Evolutionary conservation across 2,797 vertebrate species (phyloP).

Genomic region (Melanotaenia parkinsoni): DNA sequence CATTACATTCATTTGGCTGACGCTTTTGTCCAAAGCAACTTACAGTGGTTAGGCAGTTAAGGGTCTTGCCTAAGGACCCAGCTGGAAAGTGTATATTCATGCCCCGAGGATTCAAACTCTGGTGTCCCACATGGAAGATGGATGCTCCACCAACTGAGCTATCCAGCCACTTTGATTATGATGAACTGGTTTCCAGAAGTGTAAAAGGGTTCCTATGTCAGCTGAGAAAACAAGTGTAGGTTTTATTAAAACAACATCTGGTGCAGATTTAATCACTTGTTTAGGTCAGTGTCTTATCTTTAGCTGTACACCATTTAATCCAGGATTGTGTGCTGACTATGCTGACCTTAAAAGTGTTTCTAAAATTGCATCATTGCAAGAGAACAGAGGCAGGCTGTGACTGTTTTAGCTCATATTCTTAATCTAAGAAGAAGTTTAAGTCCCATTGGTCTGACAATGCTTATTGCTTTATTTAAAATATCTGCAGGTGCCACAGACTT

Average conservation of each 20-base stretch:
- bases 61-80: too few species aligned
- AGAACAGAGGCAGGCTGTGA: conserved; percentile 19
- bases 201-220: neutral
- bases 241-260: neutral
- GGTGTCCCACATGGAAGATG: too few species aligned
- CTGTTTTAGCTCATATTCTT: conserved; percentile 24
- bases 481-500: conserved; percentile 18
- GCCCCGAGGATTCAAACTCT: too few species aligned
- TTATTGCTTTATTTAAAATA: conserved; percentile 8
- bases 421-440: conserved; percentile 9
- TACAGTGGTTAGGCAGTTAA: too few species aligned
- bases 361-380: neutral
- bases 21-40: too few species aligned
- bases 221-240: neutral
- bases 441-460: neutral
- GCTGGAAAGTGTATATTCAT: too few species aligned
- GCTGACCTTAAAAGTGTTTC: conserved; percentile 16
- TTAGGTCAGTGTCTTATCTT: conserved; percentile 1
- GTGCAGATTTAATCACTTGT: neutral
- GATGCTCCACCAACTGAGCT: too few species aligned
- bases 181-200: neutral
- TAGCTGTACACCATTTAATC: neutral
- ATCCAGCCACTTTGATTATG: too few species aligned
- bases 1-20: too few species aligned
- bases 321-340: neutral